Conservation (phyloP, 2,113 vertebrate genomes). For the Cephalopterus ornatus region DNA sequence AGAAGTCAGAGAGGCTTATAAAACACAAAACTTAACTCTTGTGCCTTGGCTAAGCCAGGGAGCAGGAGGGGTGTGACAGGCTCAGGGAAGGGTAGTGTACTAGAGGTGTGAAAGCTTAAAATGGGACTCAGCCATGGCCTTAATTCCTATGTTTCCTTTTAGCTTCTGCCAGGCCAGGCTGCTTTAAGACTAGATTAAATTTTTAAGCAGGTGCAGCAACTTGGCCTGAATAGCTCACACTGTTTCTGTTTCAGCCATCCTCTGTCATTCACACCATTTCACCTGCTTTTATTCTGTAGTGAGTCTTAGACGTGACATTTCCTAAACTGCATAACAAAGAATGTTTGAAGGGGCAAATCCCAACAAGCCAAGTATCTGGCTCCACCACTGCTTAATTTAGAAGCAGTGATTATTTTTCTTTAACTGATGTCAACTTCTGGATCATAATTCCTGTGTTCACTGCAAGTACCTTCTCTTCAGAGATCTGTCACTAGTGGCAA, state of each 20-base stretch:
- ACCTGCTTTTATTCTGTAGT: neutral
- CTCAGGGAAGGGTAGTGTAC: fast-evolving
- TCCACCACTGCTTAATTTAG: neutral
- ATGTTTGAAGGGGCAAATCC: neutral
- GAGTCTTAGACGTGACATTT: neutral
- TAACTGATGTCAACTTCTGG: neutral
- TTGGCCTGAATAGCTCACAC: constrained; percentile 17
- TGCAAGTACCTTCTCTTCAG: neutral
- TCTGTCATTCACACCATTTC: neutral
- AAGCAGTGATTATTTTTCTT: neutral
- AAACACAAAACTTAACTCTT: neutral
- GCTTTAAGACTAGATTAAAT: constrained; percentile 40
- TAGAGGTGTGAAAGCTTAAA: neutral
- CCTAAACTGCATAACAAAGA: neutral
- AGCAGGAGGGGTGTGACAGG: neutral
- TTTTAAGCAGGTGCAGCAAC: constrained; percentile 17
- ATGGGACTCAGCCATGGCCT: neutral
- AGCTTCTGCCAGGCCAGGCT: neutral
- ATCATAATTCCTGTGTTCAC: neutral
- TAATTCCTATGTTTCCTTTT: neutral
- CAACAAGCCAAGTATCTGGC: neutral
- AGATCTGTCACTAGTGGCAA: neutral
- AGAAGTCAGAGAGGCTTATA: neutral
- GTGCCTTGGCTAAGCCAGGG: fast-evolving
- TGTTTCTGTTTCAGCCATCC: neutral